Evolutionary conservation across 1,140 invertebrate species (phyloP).

Genomic region (Zaprionus tsacasi): DNA sequence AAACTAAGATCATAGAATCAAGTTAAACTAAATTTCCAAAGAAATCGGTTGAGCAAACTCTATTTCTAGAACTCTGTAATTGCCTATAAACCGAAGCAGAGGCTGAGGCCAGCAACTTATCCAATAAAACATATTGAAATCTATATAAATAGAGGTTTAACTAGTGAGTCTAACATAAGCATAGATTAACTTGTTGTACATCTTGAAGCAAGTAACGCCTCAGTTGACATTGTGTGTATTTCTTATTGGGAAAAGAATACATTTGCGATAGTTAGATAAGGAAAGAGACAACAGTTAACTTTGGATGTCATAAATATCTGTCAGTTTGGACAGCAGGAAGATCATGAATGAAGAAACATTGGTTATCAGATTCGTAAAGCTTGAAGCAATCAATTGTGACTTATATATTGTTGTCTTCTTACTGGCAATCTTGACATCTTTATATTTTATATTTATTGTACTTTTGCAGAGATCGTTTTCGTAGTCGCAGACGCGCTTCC

Average conservation of each 20-base stretch:
- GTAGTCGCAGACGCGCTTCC: constrained; percentile 75
- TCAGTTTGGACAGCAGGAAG: constrained; percentile 21
- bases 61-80: not conserved
- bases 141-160: not conserved
- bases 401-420: not conserved
- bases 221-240: not conserved
- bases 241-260: not conserved
- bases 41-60: not conserved
- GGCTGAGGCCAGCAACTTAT: not conserved
- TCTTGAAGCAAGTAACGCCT: not conserved
- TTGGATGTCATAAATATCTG: constrained; percentile 3
- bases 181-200: not conserved
- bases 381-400: not conserved
- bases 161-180: too few species aligned
- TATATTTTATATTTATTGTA: not conserved
- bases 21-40: not conserved
- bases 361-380: constrained; percentile 22
- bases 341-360: constrained; percentile 8
- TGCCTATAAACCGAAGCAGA: too few species aligned
- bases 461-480: constrained; percentile 72
- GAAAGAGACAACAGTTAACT: constrained; percentile 9
- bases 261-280: constrained; percentile 10
- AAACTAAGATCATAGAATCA: not conserved
- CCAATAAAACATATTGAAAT: not conserved
- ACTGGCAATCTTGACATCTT: not conserved